phyloP scores from a whole-genome alignment of 2,888 invertebrate species.

The Limenitis camilla region DNA sequence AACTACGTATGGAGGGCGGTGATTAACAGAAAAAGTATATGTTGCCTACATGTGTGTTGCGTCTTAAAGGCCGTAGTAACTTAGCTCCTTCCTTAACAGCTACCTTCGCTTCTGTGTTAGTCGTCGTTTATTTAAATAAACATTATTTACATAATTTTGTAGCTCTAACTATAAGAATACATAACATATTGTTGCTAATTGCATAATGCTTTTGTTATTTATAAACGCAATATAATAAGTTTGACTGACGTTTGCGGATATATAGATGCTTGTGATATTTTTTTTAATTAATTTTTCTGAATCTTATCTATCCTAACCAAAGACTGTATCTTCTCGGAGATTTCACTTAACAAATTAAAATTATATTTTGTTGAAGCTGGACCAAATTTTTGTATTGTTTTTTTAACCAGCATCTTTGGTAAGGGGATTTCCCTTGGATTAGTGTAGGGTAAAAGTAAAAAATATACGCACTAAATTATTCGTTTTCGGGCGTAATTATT shows the following conservation, averaged over 20 bases:
- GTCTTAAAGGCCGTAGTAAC: constrained; percentile 26
- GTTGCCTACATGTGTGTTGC: not conserved
- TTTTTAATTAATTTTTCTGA: constrained; percentile 63
- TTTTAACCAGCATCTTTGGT: constrained; percentile 26
- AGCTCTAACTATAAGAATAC: constrained; percentile 8
- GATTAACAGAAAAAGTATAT: too few species aligned
- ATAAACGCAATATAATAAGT: constrained; percentile 16
- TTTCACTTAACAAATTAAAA: constrained; percentile 47
- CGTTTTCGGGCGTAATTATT: too few species aligned
- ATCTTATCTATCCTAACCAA: constrained; percentile 69
- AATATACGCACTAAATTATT: not conserved
- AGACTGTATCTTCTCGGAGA: constrained; percentile 64
- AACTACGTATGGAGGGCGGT: too few species aligned
- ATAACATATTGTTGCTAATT: constrained; percentile 17
- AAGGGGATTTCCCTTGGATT: not conserved
- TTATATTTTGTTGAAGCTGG: constrained; percentile 58
- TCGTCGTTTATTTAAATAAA: too few species aligned
- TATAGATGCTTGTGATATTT: constrained; percentile 66
- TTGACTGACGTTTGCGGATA: constrained; percentile 35
- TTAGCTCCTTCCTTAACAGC: constrained; percentile 12
- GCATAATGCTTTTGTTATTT: constrained; percentile 16
- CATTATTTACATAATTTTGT: not conserved
- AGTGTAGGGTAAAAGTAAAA: not conserved
- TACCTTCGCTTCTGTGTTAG: constrained; percentile 1
- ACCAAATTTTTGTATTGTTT: constrained; percentile 54